Evolutionary conservation across 1,140 invertebrate genomes (phyloP).

Genomic region (Drosophila truncata): DNA sequence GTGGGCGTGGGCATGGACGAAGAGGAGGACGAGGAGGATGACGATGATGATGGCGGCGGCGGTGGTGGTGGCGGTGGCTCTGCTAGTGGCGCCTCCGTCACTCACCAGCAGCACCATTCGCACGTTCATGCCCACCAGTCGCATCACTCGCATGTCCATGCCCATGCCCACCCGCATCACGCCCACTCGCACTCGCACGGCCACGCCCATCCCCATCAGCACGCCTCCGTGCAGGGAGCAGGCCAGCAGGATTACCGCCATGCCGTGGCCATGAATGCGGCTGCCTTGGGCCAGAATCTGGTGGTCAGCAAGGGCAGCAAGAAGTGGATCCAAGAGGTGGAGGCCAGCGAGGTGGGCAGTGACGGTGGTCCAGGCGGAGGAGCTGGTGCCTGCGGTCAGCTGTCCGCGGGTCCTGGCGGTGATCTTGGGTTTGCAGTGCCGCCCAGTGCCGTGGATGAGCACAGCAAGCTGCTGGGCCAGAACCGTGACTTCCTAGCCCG

Average conservation of each 20-base stretch:
- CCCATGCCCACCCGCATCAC: constrained; percentile 38
- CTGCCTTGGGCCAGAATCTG: constrained; percentile 75
- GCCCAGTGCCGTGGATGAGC: constrained; percentile 73
- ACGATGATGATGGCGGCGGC: constrained; percentile 74
- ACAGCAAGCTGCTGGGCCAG: constrained; percentile 77
- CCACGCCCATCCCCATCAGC: constrained; percentile 53
- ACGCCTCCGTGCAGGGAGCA: constrained; percentile 37
- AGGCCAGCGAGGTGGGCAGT: constrained; percentile 55
- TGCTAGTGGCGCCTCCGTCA: constrained; percentile 9
- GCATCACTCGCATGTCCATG: constrained; percentile 54
- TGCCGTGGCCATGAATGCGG: constrained; percentile 67
- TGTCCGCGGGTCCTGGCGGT: constrained; percentile 31
- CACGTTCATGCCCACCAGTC: constrained; percentile 62
- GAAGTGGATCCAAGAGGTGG: constrained; percentile 78
- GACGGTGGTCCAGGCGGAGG: constrained; percentile 26
- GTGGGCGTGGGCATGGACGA: constrained; percentile 47
- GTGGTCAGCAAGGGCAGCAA: constrained; percentile 85
- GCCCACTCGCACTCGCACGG: constrained; percentile 36
- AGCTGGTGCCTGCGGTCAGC: constrained; percentile 25
- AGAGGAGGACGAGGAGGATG: constrained; percentile 74
- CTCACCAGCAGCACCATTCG: constrained; percentile 59
- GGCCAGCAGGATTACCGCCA: constrained; percentile 71
- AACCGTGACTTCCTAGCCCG: constrained; percentile 82
- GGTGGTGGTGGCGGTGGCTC: constrained; percentile 41
- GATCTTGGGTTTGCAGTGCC: constrained; percentile 79